Evolutionary conservation across 2,888 invertebrate species (phyloP), one percentile per base, ranked within the genome.

Genomic region (Drosophila fungiperda): DNA sequence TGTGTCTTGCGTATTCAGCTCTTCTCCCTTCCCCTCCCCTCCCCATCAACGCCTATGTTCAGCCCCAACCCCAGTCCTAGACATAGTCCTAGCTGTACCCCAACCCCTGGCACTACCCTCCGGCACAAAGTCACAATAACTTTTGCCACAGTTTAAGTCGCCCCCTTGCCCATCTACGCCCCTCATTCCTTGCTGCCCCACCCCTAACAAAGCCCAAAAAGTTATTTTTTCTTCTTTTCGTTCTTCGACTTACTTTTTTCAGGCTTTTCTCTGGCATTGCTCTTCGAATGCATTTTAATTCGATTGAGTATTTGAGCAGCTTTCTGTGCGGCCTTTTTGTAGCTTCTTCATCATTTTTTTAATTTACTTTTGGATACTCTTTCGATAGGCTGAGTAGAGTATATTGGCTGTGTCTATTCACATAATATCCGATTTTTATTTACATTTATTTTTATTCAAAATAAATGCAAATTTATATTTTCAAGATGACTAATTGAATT

Each of bases 281-380:
- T 87, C 71, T 73, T 77, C 82, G 82, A 86, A 82, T 88, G 87
- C 88, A 88, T 88, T 86, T 87, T 87, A 86, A 82, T 86, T 83
- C 87, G 87, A 86, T 86, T 80, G 80, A 86, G 88, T 82, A 74
- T 78, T 75, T 38, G 61, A 64, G 71, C 68, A 58, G 60, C 61
- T 49, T 52, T 67, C 58, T 54, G 49, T 40, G 54, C 45, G 36
- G 54, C 36, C 50, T 52, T 45, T 12, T 32, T 36, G 48, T 26
- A 36, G 54, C 53, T 54, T 35, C 15, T 42, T 55, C 20, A 15
- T 57, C 38, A n/a, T 23, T 40, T 52, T 50, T 32, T 20, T 38
- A 11, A 12, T 20, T 45, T 7, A 4, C 49, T 32, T 59, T 26
- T 17, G 1, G 49, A 32, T 32, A 50, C 50, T n/a, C 50, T 50